A percentile compares a stretch with the other conserved stretches of the same genome.
These are phyloP conservation scores for Papilio polytes DNA, from an alignment of 1,140 invertebrate genomes.

Conservation along the genomic window DNA sequence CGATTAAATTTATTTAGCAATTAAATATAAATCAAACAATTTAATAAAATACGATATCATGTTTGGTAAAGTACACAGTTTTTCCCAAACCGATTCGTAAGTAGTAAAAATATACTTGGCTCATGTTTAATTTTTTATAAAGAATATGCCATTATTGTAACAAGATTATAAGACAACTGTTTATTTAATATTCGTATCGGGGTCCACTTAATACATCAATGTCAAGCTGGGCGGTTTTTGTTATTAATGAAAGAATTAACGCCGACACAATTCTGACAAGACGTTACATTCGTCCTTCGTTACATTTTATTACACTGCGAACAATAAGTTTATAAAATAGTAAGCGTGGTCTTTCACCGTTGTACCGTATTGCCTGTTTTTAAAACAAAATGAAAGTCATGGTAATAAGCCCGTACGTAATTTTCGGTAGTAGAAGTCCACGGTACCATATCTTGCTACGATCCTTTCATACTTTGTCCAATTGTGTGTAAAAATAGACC, in stretches of 20 bases:
- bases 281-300: neutral
- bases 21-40: too few relatives aligned
- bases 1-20: too few relatives aligned
- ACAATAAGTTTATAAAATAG: constrained; percentile 28
- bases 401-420: neutral
- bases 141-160: constrained; percentile 4
- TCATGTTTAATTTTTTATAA: neutral
- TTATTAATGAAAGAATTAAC: constrained; percentile 38
- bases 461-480: too few relatives aligned
- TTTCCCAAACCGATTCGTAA: neutral
- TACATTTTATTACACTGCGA: constrained; percentile 22
- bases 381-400: neutral
- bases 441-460: too few relatives aligned
- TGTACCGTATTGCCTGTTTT: neutral
- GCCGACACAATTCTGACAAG: constrained; percentile 20
- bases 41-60: too few relatives aligned
- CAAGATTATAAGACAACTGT: constrained; percentile 38
- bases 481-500: too few relatives aligned
- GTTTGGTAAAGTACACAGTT: too few relatives aligned
- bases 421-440: too few relatives aligned
- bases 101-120: neutral
- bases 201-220: constrained; percentile 35
- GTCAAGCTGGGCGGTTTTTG: constrained; percentile 31
- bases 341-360: neutral
- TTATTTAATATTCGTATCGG: constrained; percentile 34